These are phyloP conservation scores for Ramazzottius varieornatus DNA, from an alignment of 2,888 invertebrate genomes.

Conservation along the genomic window DNA sequence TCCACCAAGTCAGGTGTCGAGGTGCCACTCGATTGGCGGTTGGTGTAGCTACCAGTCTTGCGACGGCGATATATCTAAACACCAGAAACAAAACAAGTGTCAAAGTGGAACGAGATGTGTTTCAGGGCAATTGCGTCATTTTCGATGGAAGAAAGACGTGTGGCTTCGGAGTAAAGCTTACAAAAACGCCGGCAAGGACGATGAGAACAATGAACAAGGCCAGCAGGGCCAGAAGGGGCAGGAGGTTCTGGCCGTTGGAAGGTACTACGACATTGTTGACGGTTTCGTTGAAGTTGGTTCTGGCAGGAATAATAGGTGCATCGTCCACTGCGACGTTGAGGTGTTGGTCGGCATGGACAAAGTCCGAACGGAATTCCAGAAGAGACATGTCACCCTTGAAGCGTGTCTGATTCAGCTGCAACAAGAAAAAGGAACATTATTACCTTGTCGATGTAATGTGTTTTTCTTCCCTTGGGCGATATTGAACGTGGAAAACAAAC, in stretches of 20 bases:
- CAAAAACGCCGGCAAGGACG: neutral
- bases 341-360: neutral
- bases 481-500: too few relatives aligned
- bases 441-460: neutral
- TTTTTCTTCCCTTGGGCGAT: neutral
- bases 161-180: neutral
- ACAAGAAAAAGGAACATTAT: neutral
- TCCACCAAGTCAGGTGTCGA: too few relatives aligned
- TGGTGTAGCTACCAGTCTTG: neutral
- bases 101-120: too few relatives aligned
- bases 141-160: too few relatives aligned
- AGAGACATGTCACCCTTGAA: neutral
- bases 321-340: neutral
- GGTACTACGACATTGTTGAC: neutral
- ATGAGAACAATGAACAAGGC: neutral
- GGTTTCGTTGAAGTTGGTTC: neutral
- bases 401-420: neutral
- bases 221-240: neutral
- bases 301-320: neutral
- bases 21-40: too few relatives aligned
- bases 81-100: neutral
- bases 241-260: neutral
- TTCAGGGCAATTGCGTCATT: too few relatives aligned
- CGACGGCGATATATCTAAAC: neutral
- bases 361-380: neutral